These are phyloP conservation scores for Erythrocercus mccallii DNA, from an alignment of 2,113 vertebrate genomes.

Conservation along the genomic window DNA sequence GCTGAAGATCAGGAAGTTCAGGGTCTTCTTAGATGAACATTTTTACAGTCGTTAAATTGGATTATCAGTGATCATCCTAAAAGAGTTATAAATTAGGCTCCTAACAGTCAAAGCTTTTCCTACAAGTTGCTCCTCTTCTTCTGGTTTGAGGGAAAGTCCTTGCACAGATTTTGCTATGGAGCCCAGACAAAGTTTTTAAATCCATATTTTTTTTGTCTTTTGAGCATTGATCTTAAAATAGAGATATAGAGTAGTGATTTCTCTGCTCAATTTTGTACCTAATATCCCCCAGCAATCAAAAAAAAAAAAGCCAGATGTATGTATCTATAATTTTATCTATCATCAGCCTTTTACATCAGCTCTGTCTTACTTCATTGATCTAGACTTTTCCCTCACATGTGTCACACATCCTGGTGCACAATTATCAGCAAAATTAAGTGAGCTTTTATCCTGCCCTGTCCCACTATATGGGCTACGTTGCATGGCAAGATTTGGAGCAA, in stretches of 20 bases:
- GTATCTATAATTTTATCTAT: background rate
- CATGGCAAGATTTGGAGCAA: background rate
- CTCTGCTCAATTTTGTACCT: background rate
- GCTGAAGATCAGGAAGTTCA: background rate
- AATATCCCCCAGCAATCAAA: background rate
- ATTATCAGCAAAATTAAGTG: background rate
- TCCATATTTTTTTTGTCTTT: background rate
- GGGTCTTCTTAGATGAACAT: background rate
- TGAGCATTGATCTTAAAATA: background rate
- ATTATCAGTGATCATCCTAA: background rate
- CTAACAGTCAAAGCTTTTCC: background rate
- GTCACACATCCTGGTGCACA: background rate
- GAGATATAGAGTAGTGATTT: background rate
- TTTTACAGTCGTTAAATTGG: background rate
- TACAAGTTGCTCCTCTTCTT: background rate
- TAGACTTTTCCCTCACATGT: background rate
- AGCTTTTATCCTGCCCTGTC: background rate
- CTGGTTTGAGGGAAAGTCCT: background rate
- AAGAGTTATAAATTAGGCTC: background rate
- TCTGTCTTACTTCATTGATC: background rate
- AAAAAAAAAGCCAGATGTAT: background rate
- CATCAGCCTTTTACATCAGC: background rate
- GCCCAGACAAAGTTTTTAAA: background rate
- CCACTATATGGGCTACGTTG: background rate
- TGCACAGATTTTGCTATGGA: background rate